Evolutionary conservation across 2,113 vertebrate species (phyloP), one percentile per base, ranked within the genome.

Genomic region (Pygoscelis antarcticus): DNA sequence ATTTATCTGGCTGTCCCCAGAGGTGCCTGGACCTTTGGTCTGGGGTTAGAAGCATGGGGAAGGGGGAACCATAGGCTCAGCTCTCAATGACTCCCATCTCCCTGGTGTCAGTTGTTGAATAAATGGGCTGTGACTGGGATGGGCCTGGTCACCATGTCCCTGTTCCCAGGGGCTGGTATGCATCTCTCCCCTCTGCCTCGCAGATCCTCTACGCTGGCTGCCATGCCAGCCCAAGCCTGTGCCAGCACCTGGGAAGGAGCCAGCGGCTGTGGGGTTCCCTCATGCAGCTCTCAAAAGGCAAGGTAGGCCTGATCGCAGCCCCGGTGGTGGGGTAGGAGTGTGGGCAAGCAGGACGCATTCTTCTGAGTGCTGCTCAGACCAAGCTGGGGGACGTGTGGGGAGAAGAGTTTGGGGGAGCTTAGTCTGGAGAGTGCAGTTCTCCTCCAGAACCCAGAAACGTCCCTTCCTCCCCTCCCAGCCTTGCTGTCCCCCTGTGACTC

Each of bases 181-280:
- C 51, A 62, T 70, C 27, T 89, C 18, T 68, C 21, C 22, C 25
- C 16, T 92, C 44, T 94, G 65, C 57, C 34, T 77, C 3, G 3
- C 76, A 99, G 98, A 93, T 98, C 46, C 95, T 99, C 47, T 99
- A 98, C 0, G 94, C 98, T 78, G 98, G 97, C 81, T 98, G 98
- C 64, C 98, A 97, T 10, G 92, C 96, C 52, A 98, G 82, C 58
- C 96, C 61, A 0, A 86, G 22, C 42, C 70, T 98, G 44, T 98
- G 98, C 87, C 88, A 71, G 62, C 84, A 90, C 34, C 83, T 99
- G 36, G 97, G 90, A 65, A 95, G 52, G 21, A 95, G 52, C 57
- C 91, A 96, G 5, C 55, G 7, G 46, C 86, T 97, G 19, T 96
- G 98, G 94, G 82, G 21, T 66, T 97, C 29, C 77, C 84, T 98